Percentiles rank a stretch among this genome's conserved stretches.
phyloP scores from a whole-genome alignment of 2,888 invertebrate genomes.

The Griposia aprilina region DNA sequence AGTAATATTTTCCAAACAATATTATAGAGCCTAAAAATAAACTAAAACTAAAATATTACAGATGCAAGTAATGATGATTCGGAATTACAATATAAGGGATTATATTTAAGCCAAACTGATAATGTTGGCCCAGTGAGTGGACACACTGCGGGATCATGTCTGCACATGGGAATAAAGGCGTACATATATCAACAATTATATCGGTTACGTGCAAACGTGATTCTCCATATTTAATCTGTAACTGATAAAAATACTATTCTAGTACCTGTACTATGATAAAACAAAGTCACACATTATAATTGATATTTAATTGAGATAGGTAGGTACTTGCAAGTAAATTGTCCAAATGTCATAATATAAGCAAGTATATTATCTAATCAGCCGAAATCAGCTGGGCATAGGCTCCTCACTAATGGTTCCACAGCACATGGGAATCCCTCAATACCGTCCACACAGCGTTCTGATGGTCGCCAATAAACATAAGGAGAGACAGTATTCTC shows the following conservation, averaged over 20 bases:
- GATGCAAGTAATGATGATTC: no score
- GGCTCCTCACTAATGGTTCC: no score
- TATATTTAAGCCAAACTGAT: not conserved
- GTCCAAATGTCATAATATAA: not conserved
- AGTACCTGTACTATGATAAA: not conserved
- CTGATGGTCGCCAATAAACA: not conserved
- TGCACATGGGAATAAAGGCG: not conserved
- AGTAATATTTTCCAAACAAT: no score
- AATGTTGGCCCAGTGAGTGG: not conserved
- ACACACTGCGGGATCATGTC: not conserved
- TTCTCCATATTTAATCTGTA: not conserved
- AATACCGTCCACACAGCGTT: not conserved
- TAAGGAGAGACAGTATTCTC: not conserved
- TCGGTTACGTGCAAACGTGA: conserved; percentile 36
- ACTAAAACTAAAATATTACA: no score
- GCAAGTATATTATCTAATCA: not conserved
- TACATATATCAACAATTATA: conserved; percentile 7
- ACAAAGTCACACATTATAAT: not conserved
- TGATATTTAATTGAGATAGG: not conserved
- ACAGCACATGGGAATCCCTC: not conserved
- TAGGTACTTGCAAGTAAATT: not conserved
- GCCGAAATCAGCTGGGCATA: not conserved
- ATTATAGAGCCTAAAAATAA: no score
- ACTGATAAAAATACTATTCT: conserved; percentile 37
- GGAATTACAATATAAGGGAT: no score